Percentiles rank a stretch among this genome's conserved stretches.
Conservation (phyloP, 2,113 vertebrate species). For the Poeciliopsis prolifica region DNA sequence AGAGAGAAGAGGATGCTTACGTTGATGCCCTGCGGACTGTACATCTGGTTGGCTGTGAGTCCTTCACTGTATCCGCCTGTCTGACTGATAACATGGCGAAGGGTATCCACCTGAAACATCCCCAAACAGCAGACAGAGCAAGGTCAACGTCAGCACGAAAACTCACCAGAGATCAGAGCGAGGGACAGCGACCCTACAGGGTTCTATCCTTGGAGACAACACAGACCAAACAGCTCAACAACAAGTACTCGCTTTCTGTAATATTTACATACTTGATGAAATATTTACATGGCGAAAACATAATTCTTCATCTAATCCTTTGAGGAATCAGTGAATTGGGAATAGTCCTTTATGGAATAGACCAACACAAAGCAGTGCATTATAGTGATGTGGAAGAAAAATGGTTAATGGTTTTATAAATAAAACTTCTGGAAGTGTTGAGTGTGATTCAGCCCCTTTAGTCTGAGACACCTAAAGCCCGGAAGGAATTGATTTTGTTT, state of each 20-base stretch:
- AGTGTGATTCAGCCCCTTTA: neutral
- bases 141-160: conserved; percentile 66
- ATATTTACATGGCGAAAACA: conserved; percentile 10
- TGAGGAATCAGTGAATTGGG: neutral
- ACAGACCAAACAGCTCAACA: conserved; percentile 21
- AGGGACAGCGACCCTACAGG: conserved; percentile 33
- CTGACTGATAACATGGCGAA: conserved; percentile 99
- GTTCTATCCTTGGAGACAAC: conserved; percentile 30
- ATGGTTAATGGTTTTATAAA: neutral
- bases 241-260: conserved; percentile 9
- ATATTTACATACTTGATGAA: neutral
- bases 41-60: conserved; percentile 98
- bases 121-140: conserved; percentile 72
- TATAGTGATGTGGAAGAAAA: no score
- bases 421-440: neutral
- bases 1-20: conserved; percentile 82
- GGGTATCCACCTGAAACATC: conserved; percentile 98
- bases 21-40: conserved; percentile 99
- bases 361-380: no score
- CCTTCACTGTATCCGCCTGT: conserved; percentile 99
- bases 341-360: no score
- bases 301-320: neutral
- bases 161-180: conserved; percentile 35
- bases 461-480: neutral
- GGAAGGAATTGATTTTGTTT: neutral